Conservation (phyloP, 2,888 invertebrate species). For the Pyrrhia umbra region DNA sequence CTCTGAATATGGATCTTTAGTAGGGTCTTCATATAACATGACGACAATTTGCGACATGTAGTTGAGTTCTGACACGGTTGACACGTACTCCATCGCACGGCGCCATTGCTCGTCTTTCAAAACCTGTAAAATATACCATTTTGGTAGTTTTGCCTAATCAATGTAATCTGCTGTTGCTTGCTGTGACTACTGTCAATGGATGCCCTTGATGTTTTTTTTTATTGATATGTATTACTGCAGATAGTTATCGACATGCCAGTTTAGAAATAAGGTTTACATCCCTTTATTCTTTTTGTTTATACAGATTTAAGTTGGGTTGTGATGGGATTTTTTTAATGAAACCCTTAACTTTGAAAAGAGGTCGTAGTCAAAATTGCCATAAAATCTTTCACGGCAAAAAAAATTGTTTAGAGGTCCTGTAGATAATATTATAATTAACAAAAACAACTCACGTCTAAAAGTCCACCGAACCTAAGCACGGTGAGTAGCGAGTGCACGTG, state of each 20-base stretch:
- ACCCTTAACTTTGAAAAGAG: too few species aligned
- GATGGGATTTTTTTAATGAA: too few species aligned
- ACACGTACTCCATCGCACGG: conserved; percentile 99
- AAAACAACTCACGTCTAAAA: conserved; percentile 93
- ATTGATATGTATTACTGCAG: background rate
- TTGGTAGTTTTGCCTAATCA: too few species aligned
- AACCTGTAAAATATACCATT: conserved; percentile 87
- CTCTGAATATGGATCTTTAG: conserved; percentile 97
- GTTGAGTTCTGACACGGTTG: conserved; percentile 99
- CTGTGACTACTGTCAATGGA: too few species aligned
- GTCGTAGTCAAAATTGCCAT: too few species aligned
- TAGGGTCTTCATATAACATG: conserved; percentile 99
- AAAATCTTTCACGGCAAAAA: too few species aligned
- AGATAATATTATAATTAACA: background rate
- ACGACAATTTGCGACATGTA: conserved; percentile 99
- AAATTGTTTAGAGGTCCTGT: background rate
- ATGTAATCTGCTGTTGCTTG: too few species aligned
- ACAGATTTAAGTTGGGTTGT: background rate
- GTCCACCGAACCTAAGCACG: conserved; percentile 97
- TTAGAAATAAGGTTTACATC: background rate
- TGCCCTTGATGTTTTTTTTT: too few species aligned
- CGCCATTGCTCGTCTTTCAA: conserved; percentile 99
- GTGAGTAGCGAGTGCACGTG: conserved; percentile 99
- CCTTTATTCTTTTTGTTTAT: background rate
- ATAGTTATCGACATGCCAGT: background rate